Conservation (phyloP, 2,113 vertebrate species). For the Percopsis transmontana region DNA sequence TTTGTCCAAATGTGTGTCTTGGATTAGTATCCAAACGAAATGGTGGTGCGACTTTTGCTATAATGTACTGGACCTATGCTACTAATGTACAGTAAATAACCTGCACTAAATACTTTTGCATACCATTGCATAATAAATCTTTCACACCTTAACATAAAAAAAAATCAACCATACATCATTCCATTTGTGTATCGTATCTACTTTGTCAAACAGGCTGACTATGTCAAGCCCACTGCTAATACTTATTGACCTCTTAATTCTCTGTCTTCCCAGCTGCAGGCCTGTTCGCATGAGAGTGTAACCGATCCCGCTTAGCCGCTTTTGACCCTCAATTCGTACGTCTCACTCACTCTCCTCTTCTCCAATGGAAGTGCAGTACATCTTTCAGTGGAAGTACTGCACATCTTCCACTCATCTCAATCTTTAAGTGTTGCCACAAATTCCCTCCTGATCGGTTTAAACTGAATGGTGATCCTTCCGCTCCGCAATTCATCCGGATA, state of each 20-base stretch:
- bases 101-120: too few relatives aligned
- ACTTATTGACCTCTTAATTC: slow-evolving; percentile 36
- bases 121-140: too few relatives aligned
- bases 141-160: too few relatives aligned
- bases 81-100: too few relatives aligned
- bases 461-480: slow-evolving; percentile 43
- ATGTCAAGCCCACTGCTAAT: slow-evolving; percentile 38
- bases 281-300: slow-evolving; percentile 27
- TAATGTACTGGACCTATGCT: too few relatives aligned
- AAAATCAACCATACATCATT: too few relatives aligned
- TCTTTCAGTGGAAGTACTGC: too few relatives aligned
- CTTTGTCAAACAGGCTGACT: slow-evolving; percentile 11
- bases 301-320: slow-evolving; percentile 50
- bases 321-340: slow-evolving; percentile 51
- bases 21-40: too few relatives aligned
- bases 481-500: slow-evolving; percentile 61
- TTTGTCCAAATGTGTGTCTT: too few relatives aligned
- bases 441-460: slow-evolving; percentile 72
- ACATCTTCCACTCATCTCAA: slow-evolving; percentile 70
- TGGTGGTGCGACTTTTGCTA: too few relatives aligned
- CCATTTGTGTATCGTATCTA: slow-evolving; percentile 8
- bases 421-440: slow-evolving; percentile 82
- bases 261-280: slow-evolving; percentile 9
- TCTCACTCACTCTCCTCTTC: slow-evolving; percentile 31
- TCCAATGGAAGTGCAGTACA: slow-evolving; percentile 37